phyloP scores from a whole-genome alignment of 2,113 vertebrate species.

The Poecile atricapillus region DNA sequence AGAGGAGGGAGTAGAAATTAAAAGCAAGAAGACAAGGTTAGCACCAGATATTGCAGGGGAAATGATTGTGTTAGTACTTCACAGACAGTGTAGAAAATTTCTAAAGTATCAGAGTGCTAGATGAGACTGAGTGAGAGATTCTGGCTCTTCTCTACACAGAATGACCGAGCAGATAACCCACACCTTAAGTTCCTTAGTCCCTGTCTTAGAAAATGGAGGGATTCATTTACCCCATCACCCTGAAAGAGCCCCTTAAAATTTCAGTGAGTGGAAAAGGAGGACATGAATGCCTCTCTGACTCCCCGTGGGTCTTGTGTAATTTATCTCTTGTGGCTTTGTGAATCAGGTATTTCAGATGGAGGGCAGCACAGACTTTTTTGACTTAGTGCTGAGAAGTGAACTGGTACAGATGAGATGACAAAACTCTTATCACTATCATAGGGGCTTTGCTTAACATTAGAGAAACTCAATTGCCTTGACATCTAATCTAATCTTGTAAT shows the following conservation, averaged over 20 bases:
- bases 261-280: not conserved
- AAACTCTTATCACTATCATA: not conserved
- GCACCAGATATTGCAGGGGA: not conserved
- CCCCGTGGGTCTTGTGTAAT: not conserved
- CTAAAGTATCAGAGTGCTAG: not conserved
- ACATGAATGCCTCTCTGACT: not conserved
- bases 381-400: not conserved
- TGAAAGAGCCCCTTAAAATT: not conserved
- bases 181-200: not conserved
- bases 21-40: not conserved
- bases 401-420: not conserved
- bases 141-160: not conserved
- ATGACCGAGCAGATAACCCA: not conserved
- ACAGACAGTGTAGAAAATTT: not conserved
- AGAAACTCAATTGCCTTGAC: not conserved
- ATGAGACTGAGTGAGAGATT: not conserved
- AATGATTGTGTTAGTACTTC: not conserved
- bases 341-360: not conserved
- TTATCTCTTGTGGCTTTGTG: not conserved
- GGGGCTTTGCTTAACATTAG: not conserved
- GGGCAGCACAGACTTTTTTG: not conserved
- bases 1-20: not conserved
- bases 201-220: not conserved
- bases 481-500: not conserved
- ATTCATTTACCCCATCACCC: not conserved